phyloP scores from a whole-genome alignment of 2,797 vertebrate genomes.

The Lateolabrax maculatus region DNA sequence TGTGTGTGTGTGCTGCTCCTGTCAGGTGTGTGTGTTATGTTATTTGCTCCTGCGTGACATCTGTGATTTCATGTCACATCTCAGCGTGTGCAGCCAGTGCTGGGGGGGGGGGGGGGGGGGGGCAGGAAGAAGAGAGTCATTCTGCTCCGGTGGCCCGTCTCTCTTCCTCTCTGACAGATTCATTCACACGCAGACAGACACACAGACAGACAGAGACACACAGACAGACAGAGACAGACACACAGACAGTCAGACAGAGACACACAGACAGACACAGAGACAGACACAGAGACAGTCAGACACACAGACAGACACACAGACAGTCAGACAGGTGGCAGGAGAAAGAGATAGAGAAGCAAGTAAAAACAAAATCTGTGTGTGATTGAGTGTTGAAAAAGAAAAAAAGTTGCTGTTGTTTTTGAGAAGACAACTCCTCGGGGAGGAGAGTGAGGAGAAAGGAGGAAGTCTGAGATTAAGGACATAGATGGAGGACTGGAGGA shows the following conservation, averaged over 20 bases:
- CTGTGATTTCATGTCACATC: conserved; percentile 53
- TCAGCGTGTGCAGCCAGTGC: conserved; percentile 48
- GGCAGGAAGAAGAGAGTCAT: conserved; percentile 37
- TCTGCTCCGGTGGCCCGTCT: conserved; percentile 45
- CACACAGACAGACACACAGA: background rate
- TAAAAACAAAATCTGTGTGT: background rate
- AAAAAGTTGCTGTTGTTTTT: background rate
- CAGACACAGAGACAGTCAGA: too few species aligned
- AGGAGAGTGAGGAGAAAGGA: background rate
- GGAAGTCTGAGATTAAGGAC: conserved; percentile 1
- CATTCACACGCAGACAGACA: conserved; percentile 16
- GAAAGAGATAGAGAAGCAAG: background rate
- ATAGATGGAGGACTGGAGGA: background rate
- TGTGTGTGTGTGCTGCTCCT: conserved; percentile 19
- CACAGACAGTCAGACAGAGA: too few species aligned
- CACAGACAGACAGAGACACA: too few species aligned
- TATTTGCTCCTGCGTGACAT: conserved; percentile 25
- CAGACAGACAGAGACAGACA: too few species aligned
- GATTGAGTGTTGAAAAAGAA: background rate
- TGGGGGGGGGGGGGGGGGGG: conserved; percentile 23
- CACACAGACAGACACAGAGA: too few species aligned
- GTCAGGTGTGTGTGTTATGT: conserved; percentile 52
- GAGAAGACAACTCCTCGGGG: background rate
- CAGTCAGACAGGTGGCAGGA: background rate
- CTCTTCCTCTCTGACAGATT: conserved; percentile 4